Conservation (phyloP, 2,888 invertebrate species). For the Mythimna vitellina region DNA sequence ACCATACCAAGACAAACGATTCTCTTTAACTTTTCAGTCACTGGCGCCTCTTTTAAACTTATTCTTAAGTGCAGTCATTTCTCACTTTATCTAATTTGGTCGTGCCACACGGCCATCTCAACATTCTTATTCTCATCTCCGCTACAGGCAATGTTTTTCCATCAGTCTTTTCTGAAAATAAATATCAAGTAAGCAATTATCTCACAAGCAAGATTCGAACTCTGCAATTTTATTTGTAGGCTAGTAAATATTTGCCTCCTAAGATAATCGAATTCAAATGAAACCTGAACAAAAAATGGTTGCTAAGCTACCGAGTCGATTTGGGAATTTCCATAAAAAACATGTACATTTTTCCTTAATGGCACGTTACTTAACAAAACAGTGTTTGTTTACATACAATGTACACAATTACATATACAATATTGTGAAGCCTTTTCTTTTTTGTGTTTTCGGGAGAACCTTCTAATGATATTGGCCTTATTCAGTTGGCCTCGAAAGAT, state of each 20-base stretch:
- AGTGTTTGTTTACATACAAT: not conserved
- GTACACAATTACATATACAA: too few species aligned
- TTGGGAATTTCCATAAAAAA: constrained; percentile 1
- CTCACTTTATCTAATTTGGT: not conserved
- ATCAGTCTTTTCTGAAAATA: too few species aligned
- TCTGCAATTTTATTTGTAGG: not conserved
- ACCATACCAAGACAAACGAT: too few species aligned
- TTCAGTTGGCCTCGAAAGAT: too few species aligned
- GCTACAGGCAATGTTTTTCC: too few species aligned
- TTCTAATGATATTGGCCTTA: not conserved
- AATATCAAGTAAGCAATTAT: too few species aligned
- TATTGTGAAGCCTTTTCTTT: too few species aligned
- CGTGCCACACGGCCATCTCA: too few species aligned
- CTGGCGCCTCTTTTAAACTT: too few species aligned
- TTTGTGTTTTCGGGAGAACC: not conserved
- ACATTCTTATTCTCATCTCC: too few species aligned
- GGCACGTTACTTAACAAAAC: not conserved
- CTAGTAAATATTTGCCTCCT: not conserved
- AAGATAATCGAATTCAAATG: not conserved
- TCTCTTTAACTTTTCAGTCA: too few species aligned
- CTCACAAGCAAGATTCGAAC: not conserved
- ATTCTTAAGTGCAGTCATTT: too few species aligned
- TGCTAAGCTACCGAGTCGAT: not conserved
- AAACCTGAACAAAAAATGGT: not conserved
- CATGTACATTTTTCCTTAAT: not conserved